Conservation (phyloP, 2,113 vertebrate species). For the Plecotus auritus region DNA sequence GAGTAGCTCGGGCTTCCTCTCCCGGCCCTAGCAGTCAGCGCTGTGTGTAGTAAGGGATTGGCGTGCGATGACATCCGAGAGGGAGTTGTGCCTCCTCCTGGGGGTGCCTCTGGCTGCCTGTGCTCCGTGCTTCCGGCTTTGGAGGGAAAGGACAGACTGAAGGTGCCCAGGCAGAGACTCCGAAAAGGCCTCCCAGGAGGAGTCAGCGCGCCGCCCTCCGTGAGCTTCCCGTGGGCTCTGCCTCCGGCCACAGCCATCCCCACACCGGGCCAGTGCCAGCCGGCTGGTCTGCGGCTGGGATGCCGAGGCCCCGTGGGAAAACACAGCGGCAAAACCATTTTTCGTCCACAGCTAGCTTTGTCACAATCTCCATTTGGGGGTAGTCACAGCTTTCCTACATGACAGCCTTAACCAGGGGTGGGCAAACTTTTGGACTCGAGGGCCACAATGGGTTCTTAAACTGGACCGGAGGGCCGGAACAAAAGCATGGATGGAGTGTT, state of each 20-base stretch:
- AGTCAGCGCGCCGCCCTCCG: not conserved
- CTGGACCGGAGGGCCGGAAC: too few relatives aligned
- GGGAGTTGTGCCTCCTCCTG: not conserved
- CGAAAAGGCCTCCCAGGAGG: slow-evolving; percentile 10
- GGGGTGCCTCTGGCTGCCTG: slow-evolving; percentile 21
- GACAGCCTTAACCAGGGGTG: not conserved
- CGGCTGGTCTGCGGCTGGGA: too few relatives aligned
- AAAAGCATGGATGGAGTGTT: too few relatives aligned
- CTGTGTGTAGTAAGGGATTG: slow-evolving; percentile 76
- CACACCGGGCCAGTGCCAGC: too few relatives aligned
- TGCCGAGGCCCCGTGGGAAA: not conserved
- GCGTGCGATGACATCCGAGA: slow-evolving; percentile 50
- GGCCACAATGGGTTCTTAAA: too few relatives aligned
- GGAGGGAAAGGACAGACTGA: not conserved
- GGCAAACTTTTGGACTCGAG: too few relatives aligned
- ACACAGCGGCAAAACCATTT: not conserved
- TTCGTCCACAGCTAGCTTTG: not conserved
- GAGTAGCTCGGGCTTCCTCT: not conserved
- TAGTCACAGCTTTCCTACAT: not conserved
- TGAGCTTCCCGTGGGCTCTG: not conserved
- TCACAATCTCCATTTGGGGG: not conserved
- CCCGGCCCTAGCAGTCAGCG: not conserved
- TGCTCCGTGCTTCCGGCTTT: slow-evolving; percentile 24
- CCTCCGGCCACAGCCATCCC: too few relatives aligned
- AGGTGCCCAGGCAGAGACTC: not conserved